Percentiles rank a stretch among this genome's conserved stretches.
phyloP scores from a whole-genome alignment of 2,113 vertebrate species.

The Acanthisitta chloris region DNA sequence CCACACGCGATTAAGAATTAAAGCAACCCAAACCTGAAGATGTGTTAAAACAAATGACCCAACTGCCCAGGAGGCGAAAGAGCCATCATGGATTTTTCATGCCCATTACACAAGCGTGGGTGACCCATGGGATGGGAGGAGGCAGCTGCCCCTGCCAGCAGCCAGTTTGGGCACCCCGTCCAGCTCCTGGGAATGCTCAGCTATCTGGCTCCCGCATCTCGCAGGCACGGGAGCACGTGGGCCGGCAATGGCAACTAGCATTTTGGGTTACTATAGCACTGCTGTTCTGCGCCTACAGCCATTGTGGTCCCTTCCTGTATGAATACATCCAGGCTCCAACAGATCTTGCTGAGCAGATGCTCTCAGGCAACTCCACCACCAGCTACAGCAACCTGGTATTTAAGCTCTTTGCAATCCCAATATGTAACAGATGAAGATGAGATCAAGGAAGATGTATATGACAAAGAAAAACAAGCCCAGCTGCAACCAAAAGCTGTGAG shows the following conservation, averaged over 20 bases:
- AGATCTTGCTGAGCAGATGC: conserved; percentile 55
- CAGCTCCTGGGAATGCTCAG: not conserved
- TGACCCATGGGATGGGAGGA: not conserved
- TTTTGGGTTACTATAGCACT: conserved; percentile 50
- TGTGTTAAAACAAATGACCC: not conserved
- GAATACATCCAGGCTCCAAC: conserved; percentile 48
- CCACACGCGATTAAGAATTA: conserved; percentile 2
- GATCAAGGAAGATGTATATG: conserved; percentile 45
- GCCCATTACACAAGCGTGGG: not conserved
- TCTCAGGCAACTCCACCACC: conserved; percentile 18
- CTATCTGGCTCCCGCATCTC: not conserved
- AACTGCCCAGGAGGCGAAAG: not conserved
- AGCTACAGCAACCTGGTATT: conserved; percentile 55
- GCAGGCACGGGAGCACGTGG: conserved; percentile 38
- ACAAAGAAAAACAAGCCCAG: conserved; percentile 62
- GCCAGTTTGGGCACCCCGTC: accelerated
- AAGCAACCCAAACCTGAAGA: conserved; percentile 23
- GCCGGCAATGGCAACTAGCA: not conserved
- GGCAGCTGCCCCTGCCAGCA: not conserved
- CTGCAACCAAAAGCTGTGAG: conserved; percentile 23
- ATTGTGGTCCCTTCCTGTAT: conserved; percentile 56
- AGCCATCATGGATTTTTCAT: conserved; percentile 3
- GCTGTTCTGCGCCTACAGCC: conserved; percentile 49
- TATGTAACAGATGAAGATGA: conserved; percentile 56
- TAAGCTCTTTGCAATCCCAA: conserved; percentile 38